Evolutionary conservation across 2,888 invertebrate species (phyloP).

Genomic region (Campopleginae sp.): DNA sequence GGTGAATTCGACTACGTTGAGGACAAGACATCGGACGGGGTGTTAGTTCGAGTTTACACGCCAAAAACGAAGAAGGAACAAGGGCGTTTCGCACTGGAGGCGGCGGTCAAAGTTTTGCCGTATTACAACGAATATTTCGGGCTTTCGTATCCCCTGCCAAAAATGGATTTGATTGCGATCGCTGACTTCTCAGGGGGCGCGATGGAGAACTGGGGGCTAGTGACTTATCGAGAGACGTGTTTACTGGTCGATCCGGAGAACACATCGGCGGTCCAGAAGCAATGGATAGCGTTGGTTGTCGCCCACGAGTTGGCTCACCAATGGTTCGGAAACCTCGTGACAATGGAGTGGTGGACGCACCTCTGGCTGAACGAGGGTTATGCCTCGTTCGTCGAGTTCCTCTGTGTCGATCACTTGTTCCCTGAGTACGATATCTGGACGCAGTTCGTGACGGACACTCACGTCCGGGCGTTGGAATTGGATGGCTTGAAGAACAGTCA

Average conservation of each 20-base stretch:
- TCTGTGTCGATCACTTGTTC: constrained; percentile 96
- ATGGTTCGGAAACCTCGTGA: constrained; percentile 99
- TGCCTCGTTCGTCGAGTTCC: constrained; percentile 97
- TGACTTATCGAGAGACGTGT: constrained; percentile 91
- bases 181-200: constrained; percentile 98
- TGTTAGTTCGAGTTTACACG: constrained; percentile 92
- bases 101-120: constrained; percentile 95
- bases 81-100: constrained; percentile 95
- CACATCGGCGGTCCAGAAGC: constrained; percentile 93
- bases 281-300: constrained; percentile 94
- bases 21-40: constrained; percentile 92
- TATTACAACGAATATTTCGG: constrained; percentile 98
- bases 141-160: constrained; percentile 97
- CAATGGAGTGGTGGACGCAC: constrained; percentile 99
- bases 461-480: constrained; percentile 93
- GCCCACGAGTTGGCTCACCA: constrained; percentile 98
- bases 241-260: constrained; percentile 95
- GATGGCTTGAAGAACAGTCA: constrained; percentile 97
- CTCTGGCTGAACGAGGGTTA: constrained; percentile 98
- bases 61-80: constrained; percentile 96
- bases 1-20: constrained; percentile 98
- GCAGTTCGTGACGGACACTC: constrained; percentile 96
- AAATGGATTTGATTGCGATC: constrained; percentile 98
- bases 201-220: constrained; percentile 99
- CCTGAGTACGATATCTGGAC: constrained; percentile 99